phyloP scores from a whole-genome alignment of 1,140 invertebrate genomes.

The Drosophila melanica region DNA sequence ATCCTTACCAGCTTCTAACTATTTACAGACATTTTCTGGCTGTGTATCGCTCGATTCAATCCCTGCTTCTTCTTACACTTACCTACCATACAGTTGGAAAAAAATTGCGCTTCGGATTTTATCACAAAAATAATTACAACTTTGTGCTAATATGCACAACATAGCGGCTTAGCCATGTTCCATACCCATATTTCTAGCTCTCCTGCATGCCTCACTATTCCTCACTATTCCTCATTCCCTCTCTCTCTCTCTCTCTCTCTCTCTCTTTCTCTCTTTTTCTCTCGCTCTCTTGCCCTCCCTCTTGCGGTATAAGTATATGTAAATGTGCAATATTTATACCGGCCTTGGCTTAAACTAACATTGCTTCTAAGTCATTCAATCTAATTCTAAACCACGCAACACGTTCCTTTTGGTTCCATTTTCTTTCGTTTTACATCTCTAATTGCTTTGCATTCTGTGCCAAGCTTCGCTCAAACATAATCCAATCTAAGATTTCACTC shows the following conservation, averaged over 20 bases:
- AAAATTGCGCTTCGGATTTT: slow-evolving; percentile 81
- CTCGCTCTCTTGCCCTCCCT: slow-evolving; percentile 4
- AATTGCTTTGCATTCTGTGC: slow-evolving; percentile 22
- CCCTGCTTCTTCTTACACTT: slow-evolving; percentile 30
- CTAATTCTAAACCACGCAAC: slow-evolving; percentile 55
- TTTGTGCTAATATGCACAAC: slow-evolving; percentile 54
- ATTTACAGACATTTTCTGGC: slow-evolving; percentile 43
- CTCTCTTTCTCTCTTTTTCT: not conserved
- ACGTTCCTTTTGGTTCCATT: slow-evolving; percentile 68
- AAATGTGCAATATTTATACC: too few relatives aligned
- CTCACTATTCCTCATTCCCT: too few relatives aligned
- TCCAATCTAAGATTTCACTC: slow-evolving; percentile 20
- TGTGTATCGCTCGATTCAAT: slow-evolving; percentile 18
- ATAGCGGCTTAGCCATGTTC: slow-evolving; percentile 13
- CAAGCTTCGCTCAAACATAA: slow-evolving; percentile 9
- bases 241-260: not conserved
- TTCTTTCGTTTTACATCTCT: slow-evolving; percentile 41
- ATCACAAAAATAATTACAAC: slow-evolving; percentile 82
- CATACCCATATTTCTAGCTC: slow-evolving; percentile 6
- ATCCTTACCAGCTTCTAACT: slow-evolving; percentile 26
- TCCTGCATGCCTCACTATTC: not conserved
- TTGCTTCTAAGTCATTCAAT: slow-evolving; percentile 64
- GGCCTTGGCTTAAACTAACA: slow-evolving; percentile 52
- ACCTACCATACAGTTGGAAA: slow-evolving; percentile 76
- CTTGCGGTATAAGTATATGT: not conserved